phyloP scores from a whole-genome alignment of 30 jellyfish, hydroid and myxozoan genomes.

The Aurelia sp. region DNA sequence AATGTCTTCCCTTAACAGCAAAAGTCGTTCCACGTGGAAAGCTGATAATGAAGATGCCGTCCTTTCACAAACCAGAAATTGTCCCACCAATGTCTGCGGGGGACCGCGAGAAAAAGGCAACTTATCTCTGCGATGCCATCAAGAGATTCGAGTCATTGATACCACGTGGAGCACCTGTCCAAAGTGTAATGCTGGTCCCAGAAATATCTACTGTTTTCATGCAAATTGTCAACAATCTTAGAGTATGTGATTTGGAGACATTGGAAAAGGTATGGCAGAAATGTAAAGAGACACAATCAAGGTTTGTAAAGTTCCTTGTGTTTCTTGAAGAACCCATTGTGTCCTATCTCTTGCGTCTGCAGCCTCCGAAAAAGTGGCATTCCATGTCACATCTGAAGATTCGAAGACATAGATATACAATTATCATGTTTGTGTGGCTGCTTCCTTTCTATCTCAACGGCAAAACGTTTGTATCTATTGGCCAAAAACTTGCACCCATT shows the following conservation, averaged over 20 bases:
- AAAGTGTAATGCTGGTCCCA: slow-evolving; percentile 50
- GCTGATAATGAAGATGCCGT: slow-evolving; percentile 61
- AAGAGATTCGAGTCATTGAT: slow-evolving; percentile 42
- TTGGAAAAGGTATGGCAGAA: slow-evolving; percentile 46
- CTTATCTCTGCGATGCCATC: slow-evolving; percentile 41
- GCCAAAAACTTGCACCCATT: no score
- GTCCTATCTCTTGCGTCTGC: no score
- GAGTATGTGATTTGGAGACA: slow-evolving; percentile 33
- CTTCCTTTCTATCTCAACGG: no score
- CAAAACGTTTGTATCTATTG: no score
- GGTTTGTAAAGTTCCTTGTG: slow-evolving; percentile 1
- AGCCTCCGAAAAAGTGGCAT: no score
- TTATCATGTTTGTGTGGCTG: no score
- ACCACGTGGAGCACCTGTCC: slow-evolving; percentile 62
- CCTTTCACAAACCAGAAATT: slow-evolving; percentile 60
- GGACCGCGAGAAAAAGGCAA: slow-evolving; percentile 40
- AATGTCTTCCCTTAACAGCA: not conserved
- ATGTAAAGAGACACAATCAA: slow-evolving; percentile 20
- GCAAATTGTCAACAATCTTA: slow-evolving; percentile 57
- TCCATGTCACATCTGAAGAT: no score
- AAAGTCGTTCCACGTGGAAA: slow-evolving; percentile 45
- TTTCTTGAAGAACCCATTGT: no score
- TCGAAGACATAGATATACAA: no score
- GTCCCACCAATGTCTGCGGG: slow-evolving; percentile 42
- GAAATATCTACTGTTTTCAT: slow-evolving; percentile 49